Percentiles rank a stretch among this genome's conserved stretches.
These are phyloP conservation scores for Orbicella faveolata DNA, from an alignment of 64 coral and sea anemone species.

Conservation along the genomic window DNA sequence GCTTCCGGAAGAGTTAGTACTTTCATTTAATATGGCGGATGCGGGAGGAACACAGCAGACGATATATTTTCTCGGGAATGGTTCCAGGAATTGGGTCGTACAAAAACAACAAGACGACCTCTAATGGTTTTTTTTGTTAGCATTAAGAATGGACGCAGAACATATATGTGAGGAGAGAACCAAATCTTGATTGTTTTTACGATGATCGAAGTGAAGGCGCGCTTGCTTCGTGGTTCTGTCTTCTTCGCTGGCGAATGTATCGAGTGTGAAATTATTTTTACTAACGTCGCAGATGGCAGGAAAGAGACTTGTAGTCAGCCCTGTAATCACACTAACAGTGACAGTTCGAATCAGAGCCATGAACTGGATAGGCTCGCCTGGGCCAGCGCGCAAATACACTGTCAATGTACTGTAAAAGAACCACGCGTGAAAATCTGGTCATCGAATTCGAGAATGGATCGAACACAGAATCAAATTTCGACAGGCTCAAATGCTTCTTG, in stretches of 20 bases:
- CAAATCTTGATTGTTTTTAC: constrained; percentile 16
- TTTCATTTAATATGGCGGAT: constrained; percentile 22
- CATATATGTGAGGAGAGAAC: neutral
- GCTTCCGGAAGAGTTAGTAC: neutral
- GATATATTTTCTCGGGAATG: constrained; percentile 9
- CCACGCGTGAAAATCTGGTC: constrained; percentile 55
- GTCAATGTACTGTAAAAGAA: constrained; percentile 94
- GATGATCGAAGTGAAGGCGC: constrained; percentile 96
- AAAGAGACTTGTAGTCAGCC: constrained; percentile 23
- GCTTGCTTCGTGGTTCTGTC: constrained; percentile 85
- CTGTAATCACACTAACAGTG: constrained; percentile 21
- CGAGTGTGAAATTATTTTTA: constrained; percentile 92
- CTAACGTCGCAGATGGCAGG: constrained; percentile 46
- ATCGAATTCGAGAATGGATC: constrained; percentile 25
- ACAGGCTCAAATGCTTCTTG: constrained; percentile 35
- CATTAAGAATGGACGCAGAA: neutral
- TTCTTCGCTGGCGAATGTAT: constrained; percentile 90
- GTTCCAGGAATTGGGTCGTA: constrained; percentile 2
- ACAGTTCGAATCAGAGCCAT: constrained; percentile 23
- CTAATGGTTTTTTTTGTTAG: neutral
- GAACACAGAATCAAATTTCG: constrained; percentile 44
- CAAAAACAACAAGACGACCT: neutral
- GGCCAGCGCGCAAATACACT: constrained; percentile 98
- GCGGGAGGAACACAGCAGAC: neutral
- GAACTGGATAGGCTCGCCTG: constrained; percentile 87